These are phyloP conservation scores for Drosophila chauvacae DNA, from an alignment of 1,140 invertebrate species.

Conservation along the genomic window DNA sequence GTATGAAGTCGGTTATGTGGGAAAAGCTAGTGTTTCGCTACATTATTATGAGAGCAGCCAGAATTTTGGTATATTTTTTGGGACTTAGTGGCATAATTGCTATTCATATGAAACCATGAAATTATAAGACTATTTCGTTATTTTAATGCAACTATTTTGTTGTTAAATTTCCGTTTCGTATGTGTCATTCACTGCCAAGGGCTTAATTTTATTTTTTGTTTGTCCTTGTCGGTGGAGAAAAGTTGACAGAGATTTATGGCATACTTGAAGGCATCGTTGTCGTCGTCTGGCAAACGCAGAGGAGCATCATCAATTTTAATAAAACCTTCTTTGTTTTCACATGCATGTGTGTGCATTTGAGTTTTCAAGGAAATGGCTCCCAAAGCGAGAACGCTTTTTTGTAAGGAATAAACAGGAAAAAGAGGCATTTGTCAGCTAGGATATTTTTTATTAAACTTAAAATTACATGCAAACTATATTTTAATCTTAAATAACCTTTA, in stretches of 20 bases:
- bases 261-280: conserved; percentile 27
- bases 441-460: neutral
- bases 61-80: neutral
- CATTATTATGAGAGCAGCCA: conserved; percentile 2
- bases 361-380: conserved; percentile 10
- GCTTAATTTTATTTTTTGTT: conserved; percentile 34
- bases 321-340: conserved; percentile 36
- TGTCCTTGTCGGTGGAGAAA: conserved; percentile 10
- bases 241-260: conserved; percentile 51
- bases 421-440: conserved; percentile 9
- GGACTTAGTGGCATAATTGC: neutral
- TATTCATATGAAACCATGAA: neutral
- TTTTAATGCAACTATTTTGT: neutral
- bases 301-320: conserved; percentile 53
- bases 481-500: neutral
- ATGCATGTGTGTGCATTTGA: conserved; percentile 36
- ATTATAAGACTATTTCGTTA: neutral
- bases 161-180: neutral
- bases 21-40: neutral
- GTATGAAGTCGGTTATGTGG: neutral
- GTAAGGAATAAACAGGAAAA: neutral
- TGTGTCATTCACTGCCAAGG: conserved; percentile 19
- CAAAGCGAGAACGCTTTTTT: conserved; percentile 11
- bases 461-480: neutral
- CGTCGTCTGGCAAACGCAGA: conserved; percentile 15